Conservation (phyloP, 30 jellyfish, hydroid and myxozoan species). For the Pseudorhiza aurosa region DNA sequence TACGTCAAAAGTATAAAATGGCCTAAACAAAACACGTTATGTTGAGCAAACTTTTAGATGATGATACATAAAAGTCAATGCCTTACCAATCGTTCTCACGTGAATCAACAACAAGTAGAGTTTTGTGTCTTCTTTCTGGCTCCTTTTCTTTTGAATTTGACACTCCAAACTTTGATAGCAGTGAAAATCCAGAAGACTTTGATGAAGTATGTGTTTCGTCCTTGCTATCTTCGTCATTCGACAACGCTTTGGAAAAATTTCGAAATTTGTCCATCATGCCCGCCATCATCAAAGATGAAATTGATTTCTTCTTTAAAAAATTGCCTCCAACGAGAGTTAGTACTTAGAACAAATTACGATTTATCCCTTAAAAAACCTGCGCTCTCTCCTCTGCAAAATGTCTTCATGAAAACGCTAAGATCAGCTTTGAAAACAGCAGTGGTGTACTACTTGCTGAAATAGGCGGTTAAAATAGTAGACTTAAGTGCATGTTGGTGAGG, state of each 20-base stretch:
- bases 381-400: background rate
- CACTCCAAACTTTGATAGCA: conserved; percentile 79
- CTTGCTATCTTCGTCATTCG: conserved; percentile 56
- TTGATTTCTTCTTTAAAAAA: background rate
- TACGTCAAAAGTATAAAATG: no score
- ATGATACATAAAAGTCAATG: background rate
- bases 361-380: background rate
- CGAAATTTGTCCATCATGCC: conserved; percentile 78
- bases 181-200: conserved; percentile 60
- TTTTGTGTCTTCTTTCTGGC: conserved; percentile 72
- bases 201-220: conserved; percentile 33
- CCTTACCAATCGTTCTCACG: conserved; percentile 91
- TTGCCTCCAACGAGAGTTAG: no score
- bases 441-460: no score
- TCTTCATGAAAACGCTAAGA: background rate
- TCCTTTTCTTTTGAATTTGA: conserved; percentile 47
- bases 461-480: no score
- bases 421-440: no score
- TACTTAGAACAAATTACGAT: no score
- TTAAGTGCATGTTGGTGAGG: no score
- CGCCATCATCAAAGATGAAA: conserved; percentile 33
- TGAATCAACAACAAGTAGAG: conserved; percentile 78
- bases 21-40: background rate
- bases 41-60: background rate
- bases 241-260: conserved; percentile 49